Evolutionary conservation across 2,113 vertebrate species (phyloP).

Genomic region (Cavia porcellus): DNA sequence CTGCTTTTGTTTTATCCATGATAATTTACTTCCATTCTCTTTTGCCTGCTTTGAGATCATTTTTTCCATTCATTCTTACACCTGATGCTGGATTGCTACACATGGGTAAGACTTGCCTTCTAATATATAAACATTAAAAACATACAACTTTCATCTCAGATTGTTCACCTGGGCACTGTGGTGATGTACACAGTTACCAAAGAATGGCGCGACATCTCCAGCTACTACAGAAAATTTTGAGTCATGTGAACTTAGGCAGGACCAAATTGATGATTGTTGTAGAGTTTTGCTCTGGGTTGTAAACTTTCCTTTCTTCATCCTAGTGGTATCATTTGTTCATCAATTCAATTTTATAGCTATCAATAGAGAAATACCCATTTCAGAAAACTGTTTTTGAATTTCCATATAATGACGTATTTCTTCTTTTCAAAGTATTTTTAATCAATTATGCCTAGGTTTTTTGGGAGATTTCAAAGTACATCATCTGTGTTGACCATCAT

Average conservation of each 20-base stretch:
- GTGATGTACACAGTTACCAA: neutral
- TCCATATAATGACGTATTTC: neutral
- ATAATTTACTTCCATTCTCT: neutral
- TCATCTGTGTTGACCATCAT: conserved; percentile 37
- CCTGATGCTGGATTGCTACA: neutral
- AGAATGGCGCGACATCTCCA: neutral
- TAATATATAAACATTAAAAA: conserved; percentile 20
- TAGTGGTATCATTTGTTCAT: neutral
- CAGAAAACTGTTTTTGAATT: neutral
- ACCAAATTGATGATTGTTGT: neutral
- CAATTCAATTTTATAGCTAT: neutral
- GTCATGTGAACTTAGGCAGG: neutral
- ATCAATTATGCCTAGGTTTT: neutral
- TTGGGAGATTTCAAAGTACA: conserved; percentile 52
- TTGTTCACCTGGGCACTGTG: neutral
- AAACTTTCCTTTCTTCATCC: neutral
- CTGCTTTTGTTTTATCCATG: neutral
- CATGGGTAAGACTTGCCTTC: neutral
- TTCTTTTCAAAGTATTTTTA: conserved; percentile 45
- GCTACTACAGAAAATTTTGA: neutral
- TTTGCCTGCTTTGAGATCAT: neutral
- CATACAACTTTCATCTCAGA: neutral
- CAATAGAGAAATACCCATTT: conserved; percentile 6
- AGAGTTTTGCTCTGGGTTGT: neutral
- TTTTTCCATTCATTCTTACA: neutral